Base-by-base conservation (phyloP, 1,140 invertebrate species). In the Aphelinus certus region DNA sequence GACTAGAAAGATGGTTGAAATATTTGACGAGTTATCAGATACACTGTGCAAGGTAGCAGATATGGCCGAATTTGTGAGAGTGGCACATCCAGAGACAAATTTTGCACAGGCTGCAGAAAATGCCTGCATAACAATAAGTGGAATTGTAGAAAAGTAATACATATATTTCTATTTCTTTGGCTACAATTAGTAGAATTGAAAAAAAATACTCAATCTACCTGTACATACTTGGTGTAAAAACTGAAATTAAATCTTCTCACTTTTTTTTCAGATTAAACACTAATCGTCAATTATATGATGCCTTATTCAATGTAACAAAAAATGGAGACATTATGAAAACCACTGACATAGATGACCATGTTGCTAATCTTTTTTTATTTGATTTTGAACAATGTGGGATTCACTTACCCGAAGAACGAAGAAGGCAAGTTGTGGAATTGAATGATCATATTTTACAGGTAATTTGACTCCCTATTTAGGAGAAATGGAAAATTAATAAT, bases 381-480 rank as follows among this genome's bases (percentile, higher is more conserved):
- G 97, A 99, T 85, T 99, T 99, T 89, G 97, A 99, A 85, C 96
- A 98, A 86, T 94, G 94, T 88, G 97, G 97, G 5, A 99, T 99
- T 78, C 97, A 99, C 86, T 88, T 99, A 66, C 90, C 92, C n/a
- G 94, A 97, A 78, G 83, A 89, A 3, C 90, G 94, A 78, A 88
- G 96, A 67, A 85, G 91, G 75, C 87, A 90, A 78, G 96, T 98
- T 73, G 96, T 98, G 0, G 88, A 91, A 2, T 88, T 98, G 1
- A 98, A 97, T 85, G 93, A 98, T 84, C 86, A 87, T 73, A 94
- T 95, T 70, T 83, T 94, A 47, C 84, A 88, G 80, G 85, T 87
- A 78, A 79, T 63, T 26, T 26, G 26, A 26, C 26, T 26, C 26
- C 26, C 26, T 26, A 26, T 26, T 26, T 65, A 56, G 26, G 6